These are phyloP conservation scores for Hartigia nigra DNA, from an alignment of 2,888 invertebrate species.

Conservation along the genomic window DNA sequence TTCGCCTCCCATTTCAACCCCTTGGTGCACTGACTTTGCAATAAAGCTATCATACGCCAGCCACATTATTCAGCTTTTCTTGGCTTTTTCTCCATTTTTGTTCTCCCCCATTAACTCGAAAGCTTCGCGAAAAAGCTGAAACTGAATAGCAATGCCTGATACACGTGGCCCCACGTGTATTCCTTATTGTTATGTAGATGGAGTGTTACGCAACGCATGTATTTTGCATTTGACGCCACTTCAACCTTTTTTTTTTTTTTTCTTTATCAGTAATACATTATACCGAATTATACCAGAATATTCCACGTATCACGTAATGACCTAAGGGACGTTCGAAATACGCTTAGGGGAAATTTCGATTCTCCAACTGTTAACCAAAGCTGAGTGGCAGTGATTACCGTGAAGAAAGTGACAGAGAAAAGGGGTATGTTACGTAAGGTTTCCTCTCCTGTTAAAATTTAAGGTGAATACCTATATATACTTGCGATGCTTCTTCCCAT, in stretches of 20 bases:
- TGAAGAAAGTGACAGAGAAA: background rate
- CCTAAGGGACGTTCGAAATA: rapidly evolving
- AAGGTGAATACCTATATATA: background rate
- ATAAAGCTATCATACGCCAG: background rate
- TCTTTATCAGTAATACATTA: too few relatives aligned
- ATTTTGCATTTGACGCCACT: too few relatives aligned
- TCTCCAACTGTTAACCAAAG: background rate
- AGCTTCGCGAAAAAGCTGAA: background rate
- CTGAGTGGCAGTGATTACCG: background rate
- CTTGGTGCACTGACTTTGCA: background rate
- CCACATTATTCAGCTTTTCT: conserved; percentile 84
- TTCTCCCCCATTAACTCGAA: conserved; percentile 47
- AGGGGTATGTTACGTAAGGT: background rate
- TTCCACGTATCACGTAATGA: too few relatives aligned
- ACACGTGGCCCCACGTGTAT: too few relatives aligned
- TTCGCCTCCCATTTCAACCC: background rate
- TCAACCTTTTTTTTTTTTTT: too few relatives aligned
- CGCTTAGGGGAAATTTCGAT: background rate
- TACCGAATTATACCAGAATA: background rate
- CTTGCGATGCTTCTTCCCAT: background rate
- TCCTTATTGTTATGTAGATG: too few relatives aligned
- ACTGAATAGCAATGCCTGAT: too few relatives aligned
- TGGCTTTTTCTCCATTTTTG: conserved; percentile 86
- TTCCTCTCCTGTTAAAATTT: background rate
- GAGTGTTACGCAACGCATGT: too few relatives aligned